Conservation (phyloP, 2,113 vertebrate genomes). For the Anguilla japonica region DNA sequence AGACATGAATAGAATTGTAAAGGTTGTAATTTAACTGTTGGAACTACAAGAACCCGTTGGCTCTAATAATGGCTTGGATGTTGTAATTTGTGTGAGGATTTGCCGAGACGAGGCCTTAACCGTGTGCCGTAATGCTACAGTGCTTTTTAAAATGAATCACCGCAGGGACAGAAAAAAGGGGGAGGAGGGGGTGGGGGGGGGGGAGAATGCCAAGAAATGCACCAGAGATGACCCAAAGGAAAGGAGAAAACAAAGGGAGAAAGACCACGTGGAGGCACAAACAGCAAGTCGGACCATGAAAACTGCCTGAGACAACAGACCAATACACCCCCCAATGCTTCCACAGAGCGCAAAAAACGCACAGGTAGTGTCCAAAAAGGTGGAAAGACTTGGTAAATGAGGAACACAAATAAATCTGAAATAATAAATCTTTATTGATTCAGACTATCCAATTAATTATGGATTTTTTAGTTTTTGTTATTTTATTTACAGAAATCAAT, state of each 20-base stretch:
- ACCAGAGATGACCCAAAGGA: too few species aligned
- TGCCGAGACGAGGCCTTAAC: constrained; percentile 47
- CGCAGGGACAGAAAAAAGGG: neutral
- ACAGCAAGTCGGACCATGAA: neutral
- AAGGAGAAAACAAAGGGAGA: too few species aligned
- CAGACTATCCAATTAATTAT: too few species aligned
- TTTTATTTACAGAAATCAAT: too few species aligned
- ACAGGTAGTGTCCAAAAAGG: neutral
- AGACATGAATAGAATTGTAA: constrained; percentile 41
- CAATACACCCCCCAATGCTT: neutral
- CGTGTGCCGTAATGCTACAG: constrained; percentile 45
- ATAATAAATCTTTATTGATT: too few species aligned
- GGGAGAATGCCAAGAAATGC: too few species aligned
- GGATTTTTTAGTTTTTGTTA: too few species aligned
- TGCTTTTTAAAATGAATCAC: constrained; percentile 32
- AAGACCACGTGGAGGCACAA: too few species aligned
- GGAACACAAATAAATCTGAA: too few species aligned
- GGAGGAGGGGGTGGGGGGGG: neutral
- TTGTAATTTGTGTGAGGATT: constrained; percentile 62
- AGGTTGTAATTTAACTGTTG: constrained; percentile 59
- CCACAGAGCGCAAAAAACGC: neutral
- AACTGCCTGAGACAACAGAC: neutral
- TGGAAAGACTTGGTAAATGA: too few species aligned
- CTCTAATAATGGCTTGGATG: constrained; percentile 61
- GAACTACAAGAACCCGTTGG: constrained; percentile 43